A percentile compares a stretch with the other conserved stretches of the same genome.
Evolutionary conservation across 1,140 invertebrate genomes (phyloP).

Genomic region (Diplogasteroides magnus): DNA sequence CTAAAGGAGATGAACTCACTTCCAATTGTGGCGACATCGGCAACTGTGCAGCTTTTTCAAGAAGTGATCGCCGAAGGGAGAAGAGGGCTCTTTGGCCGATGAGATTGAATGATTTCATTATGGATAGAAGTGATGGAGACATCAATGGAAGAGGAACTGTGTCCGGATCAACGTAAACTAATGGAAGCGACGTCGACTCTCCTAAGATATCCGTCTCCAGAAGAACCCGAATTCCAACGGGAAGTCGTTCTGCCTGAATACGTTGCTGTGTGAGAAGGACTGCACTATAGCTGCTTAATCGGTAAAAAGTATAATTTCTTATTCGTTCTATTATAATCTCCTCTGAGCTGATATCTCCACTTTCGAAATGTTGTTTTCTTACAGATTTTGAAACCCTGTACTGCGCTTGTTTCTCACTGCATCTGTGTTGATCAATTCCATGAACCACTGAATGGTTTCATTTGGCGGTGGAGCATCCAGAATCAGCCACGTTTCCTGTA

Average conservation of each 20-base stretch:
- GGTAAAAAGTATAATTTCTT: too few species aligned
- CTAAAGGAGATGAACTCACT: too few species aligned
- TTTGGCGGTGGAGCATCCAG: not conserved
- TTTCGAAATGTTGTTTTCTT: too few species aligned
- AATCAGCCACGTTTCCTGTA: not conserved
- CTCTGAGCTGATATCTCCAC: too few species aligned
- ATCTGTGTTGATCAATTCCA: not conserved
- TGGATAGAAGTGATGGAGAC: not conserved
- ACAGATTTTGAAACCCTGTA: too few species aligned
- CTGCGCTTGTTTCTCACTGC: not conserved
- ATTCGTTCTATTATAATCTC: too few species aligned
- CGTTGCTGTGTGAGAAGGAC: too few species aligned
- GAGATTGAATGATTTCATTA: not conserved
- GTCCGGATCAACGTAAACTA: not conserved
- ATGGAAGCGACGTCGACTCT: not conserved
- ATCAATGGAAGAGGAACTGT: not conserved
- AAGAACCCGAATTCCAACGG: not conserved
- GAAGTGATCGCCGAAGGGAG: not conserved
- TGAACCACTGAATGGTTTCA: not conserved
- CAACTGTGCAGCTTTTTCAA: not conserved
- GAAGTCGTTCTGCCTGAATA: not conserved
- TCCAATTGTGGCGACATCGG: not conserved
- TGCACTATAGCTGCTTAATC: too few species aligned
- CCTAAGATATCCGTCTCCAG: not conserved
- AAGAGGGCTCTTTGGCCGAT: not conserved